Base-by-base conservation (phyloP, 1,140 invertebrate species). In the Wiebesia pumilae region DNA sequence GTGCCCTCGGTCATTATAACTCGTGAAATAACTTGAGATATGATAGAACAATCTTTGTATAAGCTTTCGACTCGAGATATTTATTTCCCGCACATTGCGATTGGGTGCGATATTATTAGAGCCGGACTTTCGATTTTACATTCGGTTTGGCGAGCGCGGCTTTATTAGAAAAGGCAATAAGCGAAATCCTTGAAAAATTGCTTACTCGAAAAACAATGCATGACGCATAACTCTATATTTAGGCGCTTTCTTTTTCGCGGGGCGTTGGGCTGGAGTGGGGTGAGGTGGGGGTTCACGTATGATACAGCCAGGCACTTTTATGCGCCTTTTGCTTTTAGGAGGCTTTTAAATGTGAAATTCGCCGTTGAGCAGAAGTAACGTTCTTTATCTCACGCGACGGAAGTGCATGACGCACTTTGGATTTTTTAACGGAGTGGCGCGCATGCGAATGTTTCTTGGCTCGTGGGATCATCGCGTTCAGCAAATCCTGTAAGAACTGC, bases 141-240 rank as follows among this genome's bases (percentile, higher is more conserved):
- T 62, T 75, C 81, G 43, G 40, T 47, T 51, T 19, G 24, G 27
- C 24, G 78, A 14, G 19, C 24, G 62, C 62, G 62, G n/a, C 43
- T 75, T 27, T 27, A 75, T 83, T 83, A 83, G 81, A 83, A 58
- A 62, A 51, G 81, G 54, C 27, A 75, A 83, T 43, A 27, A 83
- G 81, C 71, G 71, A 83, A 83, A 83, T 83, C 51, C 33, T 51
- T 47, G 40, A 62, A 82, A 81, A 82, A 71, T 75, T n/a, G 81
- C 78, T 65, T 54, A 19, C 54, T 65, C 54, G 30, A 73, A 83
- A 71, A 83, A 83, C 81, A 83, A 83, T 83, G 51, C 47, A 14
- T 75, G 81, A 83, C 81, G 43, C 35, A 75, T 75, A 62, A 75
- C 43, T n/a, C 67, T 83, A 77, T 83, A 75, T 83, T 30, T 62